Base-by-base conservation (phyloP, 2,797 vertebrate species). In the Poecilia picta region DNA sequence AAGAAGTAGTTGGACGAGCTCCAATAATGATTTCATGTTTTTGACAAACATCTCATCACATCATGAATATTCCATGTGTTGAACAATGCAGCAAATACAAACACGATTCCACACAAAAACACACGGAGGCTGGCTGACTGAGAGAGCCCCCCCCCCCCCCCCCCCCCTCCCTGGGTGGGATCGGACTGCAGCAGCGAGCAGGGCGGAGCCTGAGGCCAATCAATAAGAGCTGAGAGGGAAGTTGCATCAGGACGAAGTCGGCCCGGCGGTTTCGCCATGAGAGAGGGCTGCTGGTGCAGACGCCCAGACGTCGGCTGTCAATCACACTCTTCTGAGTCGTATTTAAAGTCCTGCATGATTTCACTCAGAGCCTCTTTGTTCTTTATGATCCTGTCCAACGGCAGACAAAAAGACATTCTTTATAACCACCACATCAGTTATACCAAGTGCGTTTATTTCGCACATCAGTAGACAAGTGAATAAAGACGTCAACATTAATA, bases 261-360 rank as follows among this genome's bases (percentile, higher is more conserved):
- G 86, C 55, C 55, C 6, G 55, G 2, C 82, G 66, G 78, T 84
- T 79, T 78, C 62, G 18, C 81, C 74, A 82, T 76, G 73, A 49
- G 81, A 85, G 77, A 20, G 75, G 57, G 76, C 4, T n/a, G 66
- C 36, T 28, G 20, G 20, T 51, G 53, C 36, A 20, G 71, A 41
- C 57, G 81, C 84, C 82, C 51, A 12, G 79, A 77, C 77, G 12
- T 20, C 59, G 1, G 75, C 78, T 70, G 87, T 96, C 94, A 98
- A 89, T 97, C 96, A 16, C 87, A 93, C 91, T 98, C 97, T 93
- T 99, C 98, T 0, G 97, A 97, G 94, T 99, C 98, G 76, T 97
- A 99, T 94, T 97, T 99, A 91, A 99, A 96, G 89, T 99, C 98
- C 94, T 98, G 97, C 94, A 99, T 97, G 95, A 98, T 97, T 94